Evolutionary conservation across 2,797 vertebrate species (phyloP), one percentile per base, ranked within the genome.

Genomic region (Knipowitschia caucasica): DNA sequence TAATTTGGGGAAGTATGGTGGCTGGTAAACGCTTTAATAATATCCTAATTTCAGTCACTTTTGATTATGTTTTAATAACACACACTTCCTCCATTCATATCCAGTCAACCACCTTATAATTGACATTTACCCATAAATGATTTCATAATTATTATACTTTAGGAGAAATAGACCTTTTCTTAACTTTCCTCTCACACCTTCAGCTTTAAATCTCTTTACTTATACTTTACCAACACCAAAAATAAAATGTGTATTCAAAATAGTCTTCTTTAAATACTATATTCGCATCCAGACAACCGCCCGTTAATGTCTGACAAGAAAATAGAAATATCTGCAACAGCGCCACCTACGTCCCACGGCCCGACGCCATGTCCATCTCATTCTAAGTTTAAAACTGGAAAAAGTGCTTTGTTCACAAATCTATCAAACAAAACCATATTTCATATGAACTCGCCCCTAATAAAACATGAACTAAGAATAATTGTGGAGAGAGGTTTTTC

Each of bases 161-260:
- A n/a, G n/a, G n/a, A n/a, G 56, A 68, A 51, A 58, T 67, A 72
- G 61, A 77, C 56, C 49, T 56, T 29, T 18, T 56, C 46, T 55
- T 69, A 7, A 1, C 56, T 23, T 53, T 70, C 62, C 54, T 39
- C 47, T 46, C 58, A 49, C 57, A 64, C 60, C 54, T 52, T 76
- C 72, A 58, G 26, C 38, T 26, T 39, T 9, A 11, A 26, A 8
- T 53, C 17, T 26, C 11, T 30, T 71, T 55, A 42, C 47, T 55
- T 64, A 73, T 56, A 76, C n/a, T 62, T 14, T 77, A 58, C 39
- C 69, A 74, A 72, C 69, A 77, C 80, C 56, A 51, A 81, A 82
- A 87, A 79, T 78, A 80, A 80, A 73, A 67, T 85, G 57, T 79
- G 73, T 85, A 79, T 87, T 85, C 68, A 85, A 84, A 88, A 87